Base-by-base conservation (phyloP, 2,113 vertebrate species). In the Trinectes maculatus region DNA sequence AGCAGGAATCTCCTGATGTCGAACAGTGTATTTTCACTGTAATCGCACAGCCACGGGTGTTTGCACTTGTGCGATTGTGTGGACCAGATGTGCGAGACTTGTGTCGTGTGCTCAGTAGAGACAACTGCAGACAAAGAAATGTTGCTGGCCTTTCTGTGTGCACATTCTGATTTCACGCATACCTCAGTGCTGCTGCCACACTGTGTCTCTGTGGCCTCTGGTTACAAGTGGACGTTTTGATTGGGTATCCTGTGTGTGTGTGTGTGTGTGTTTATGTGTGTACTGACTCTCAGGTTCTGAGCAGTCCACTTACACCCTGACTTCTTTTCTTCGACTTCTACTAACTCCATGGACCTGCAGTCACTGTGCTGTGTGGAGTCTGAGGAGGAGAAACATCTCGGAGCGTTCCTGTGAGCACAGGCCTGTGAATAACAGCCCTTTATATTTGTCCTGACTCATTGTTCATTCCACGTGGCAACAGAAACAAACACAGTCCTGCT, bases 91-190 rank as follows among this genome's bases (percentile, higher is more conserved):
- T 22, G 37, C 21, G 16, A 7, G 3, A 34, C 18, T 44, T 28
- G 11, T 31, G 59, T 21, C n/a, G 78, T 77, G 89, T 40, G 77
- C 75, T 71, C 79, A 80, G 85, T 85, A 70, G 67, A 84, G 61
- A 48, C 77, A 74, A 64, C 82, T 76, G 73, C 85, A 16, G 90
- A 89, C 75, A 81, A 85, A 90, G 24, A 64, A 44, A 40, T 56
- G 26, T 48, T 42, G 71, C 55, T 24, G 21, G 12, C 16, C 2
- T 52, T 76, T 71, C 34, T 19, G 29, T 37, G 42, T 48, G 18
- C n/a, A 22, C 9, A 53, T 24, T 19, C 44, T 16, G 3, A 31
- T 43, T 77, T 68, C 70, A 56, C 21, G 39, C 84, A 63, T 82
- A 77, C 80, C 67, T 85, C 43, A 33, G 56, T 34, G 54, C 64